Conservation (phyloP, 1,140 invertebrate genomes). For the Pectinophora gossypiella region DNA sequence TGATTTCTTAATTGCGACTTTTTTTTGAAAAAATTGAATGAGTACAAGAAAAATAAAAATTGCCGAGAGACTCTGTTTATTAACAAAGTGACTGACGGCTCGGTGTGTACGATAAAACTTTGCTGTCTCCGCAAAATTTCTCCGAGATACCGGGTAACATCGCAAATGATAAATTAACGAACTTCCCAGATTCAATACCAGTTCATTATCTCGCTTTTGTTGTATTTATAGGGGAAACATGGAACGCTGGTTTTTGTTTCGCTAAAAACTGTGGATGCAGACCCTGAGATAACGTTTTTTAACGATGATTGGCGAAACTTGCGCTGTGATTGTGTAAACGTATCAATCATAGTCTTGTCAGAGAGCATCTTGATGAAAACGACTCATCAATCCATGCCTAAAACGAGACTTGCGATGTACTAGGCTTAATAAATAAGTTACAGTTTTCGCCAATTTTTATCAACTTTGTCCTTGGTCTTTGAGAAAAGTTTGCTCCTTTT, state of each 20-base stretch:
- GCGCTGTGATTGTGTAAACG: neutral
- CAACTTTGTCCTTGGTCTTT: too few relatives aligned
- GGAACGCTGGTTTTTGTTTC: neutral
- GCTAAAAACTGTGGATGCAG: neutral
- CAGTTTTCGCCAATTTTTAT: too few relatives aligned
- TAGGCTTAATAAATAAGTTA: too few relatives aligned
- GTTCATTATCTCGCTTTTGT: constrained; percentile 31
- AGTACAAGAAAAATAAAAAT: neutral
- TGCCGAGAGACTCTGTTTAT: constrained; percentile 24
- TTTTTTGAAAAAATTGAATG: neutral
- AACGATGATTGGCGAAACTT: neutral
- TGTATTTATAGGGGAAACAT: constrained; percentile 10
- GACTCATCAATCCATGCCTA: too few relatives aligned
- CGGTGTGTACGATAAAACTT: constrained; percentile 47
- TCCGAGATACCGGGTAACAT: constrained; percentile 34
- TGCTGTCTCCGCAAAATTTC: constrained; percentile 43
- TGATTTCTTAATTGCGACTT: neutral
- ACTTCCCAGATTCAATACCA: constrained; percentile 52
- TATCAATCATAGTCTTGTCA: neutral
- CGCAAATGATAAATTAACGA: constrained; percentile 61
- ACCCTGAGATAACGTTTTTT: neutral
- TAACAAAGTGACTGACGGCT: constrained; percentile 13
- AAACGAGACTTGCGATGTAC: too few relatives aligned
- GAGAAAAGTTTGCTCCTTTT: neutral
- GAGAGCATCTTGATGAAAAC: too few relatives aligned